Evolutionary conservation across 2,797 vertebrate species (phyloP).

Genomic region (Bovichtus variegatus): DNA sequence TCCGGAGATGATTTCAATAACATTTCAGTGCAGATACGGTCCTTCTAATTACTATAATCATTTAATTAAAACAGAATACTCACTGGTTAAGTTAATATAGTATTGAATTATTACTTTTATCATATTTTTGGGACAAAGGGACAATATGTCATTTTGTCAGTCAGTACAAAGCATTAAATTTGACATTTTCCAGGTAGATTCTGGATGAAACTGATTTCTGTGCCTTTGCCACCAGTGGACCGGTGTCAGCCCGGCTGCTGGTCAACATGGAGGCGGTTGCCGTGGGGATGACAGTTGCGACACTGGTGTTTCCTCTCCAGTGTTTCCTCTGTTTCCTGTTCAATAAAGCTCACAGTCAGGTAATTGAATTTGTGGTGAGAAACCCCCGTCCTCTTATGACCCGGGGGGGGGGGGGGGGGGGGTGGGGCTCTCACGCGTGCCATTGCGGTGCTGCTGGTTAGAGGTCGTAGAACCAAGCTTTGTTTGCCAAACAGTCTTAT

Average conservation of each 20-base stretch:
- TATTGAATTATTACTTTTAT: neutral
- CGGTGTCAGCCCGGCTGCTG: constrained; percentile 72
- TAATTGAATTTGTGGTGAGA: no score
- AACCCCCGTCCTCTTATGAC: no score
- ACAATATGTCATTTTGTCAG: neutral
- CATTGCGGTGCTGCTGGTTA: neutral
- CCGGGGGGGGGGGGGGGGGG: no score
- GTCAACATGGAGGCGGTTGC: constrained; percentile 79
- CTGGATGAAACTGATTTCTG: neutral
- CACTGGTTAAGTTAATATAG: neutral
- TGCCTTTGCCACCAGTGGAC: constrained; percentile 62
- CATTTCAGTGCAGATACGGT: neutral
- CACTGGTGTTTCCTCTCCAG: constrained; percentile 84
- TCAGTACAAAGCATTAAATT: neutral
- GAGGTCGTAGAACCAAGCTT: constrained; percentile 20
- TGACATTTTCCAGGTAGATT: neutral
- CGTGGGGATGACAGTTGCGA: constrained; percentile 81
- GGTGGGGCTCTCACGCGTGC: no score
- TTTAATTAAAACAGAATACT: neutral
- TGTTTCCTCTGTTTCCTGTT: constrained; percentile 85
- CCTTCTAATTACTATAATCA: neutral
- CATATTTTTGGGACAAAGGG: neutral
- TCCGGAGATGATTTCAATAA: neutral
- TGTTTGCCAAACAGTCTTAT: constrained; percentile 36
- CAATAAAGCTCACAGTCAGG: constrained; percentile 79